phyloP scores from a whole-genome alignment of 2,888 invertebrate species.

The Rotaria socialis region DNA sequence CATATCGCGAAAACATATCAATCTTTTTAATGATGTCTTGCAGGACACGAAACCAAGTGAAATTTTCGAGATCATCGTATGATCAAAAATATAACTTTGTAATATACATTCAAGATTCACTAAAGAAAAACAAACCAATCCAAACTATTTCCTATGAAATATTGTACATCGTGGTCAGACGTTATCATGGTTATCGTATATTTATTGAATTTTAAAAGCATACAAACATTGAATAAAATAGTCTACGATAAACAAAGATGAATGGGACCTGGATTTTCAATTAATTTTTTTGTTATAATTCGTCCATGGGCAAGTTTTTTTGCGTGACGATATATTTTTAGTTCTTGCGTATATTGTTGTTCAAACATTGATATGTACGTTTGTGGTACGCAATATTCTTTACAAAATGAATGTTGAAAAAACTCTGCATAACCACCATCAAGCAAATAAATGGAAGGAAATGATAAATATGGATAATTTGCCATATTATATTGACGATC shows the following conservation, averaged over 20 bases:
- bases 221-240: not conserved
- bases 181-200: not conserved
- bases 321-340: not conserved
- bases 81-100: no score
- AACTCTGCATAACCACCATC: constrained; percentile 44
- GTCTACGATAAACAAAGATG: not conserved
- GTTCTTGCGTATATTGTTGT: not conserved
- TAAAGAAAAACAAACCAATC: no score
- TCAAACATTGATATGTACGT: constrained; percentile 41
- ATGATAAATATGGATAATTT: constrained; percentile 40
- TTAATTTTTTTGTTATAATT: not conserved
- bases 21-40: no score
- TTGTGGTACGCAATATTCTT: constrained; percentile 36
- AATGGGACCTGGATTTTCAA: not conserved
- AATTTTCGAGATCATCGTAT: no score
- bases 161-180: no score
- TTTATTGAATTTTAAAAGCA: not conserved
- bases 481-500: constrained; percentile 39
- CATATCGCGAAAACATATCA: no score
- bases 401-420: not conserved
- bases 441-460: constrained; percentile 44
- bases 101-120: no score
- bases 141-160: no score
- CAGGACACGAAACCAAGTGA: no score
- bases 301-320: not conserved